Base-by-base conservation (phyloP, 2,888 invertebrate species). In the Aromia moschata region DNA sequence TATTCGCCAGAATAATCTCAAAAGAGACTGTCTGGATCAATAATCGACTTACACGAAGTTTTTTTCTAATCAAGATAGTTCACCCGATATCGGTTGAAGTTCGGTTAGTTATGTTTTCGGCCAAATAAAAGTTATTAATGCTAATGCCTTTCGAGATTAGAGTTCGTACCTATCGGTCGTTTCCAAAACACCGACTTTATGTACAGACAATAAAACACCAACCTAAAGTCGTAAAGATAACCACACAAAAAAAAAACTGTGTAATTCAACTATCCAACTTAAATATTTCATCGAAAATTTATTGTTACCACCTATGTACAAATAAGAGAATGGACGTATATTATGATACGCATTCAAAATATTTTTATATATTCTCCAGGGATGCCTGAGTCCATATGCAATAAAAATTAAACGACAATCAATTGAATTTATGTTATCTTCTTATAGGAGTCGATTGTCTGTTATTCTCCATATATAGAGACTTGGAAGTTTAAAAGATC, bases 401-500 rank as follows among this genome's bases (percentile, higher is more conserved):
- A 43, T 43, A 43, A 43, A 43, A 43, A 43, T 20, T 43, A 43
- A 40, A 17, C 14, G 51, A 38, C 56, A 51, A 60, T 63, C 57
- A 60, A 60, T 64, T 64, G 56, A 53, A 43, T 56, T 49, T 60
- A 64, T 58, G 49, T 49, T 37, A 49, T 49, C 18, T 49, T 37
- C 51, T 64, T 56, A 44, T 40, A 49, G 40, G 17, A 40, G n/a
- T 45, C 58, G 54, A 54, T 49, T 31, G 18, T 37, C 36, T 49
- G 20, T 38, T 49, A 49, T 49, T 38, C 59, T 52, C 64, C 59
- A 46, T 58, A 59, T 64, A 64, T 61, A 53, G 64, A 51, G 58
- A 61, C 53, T 55, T 56, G 56, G 56, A 61, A 59, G 64, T 58
- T 61, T 61, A 59, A 52, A 58, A 56, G 64, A 64, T 64, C 64